Percentiles rank a stretch among this genome's conserved stretches.
Conservation (phyloP, 2,888 invertebrate species). For the Chrysolina oricalcia region DNA sequence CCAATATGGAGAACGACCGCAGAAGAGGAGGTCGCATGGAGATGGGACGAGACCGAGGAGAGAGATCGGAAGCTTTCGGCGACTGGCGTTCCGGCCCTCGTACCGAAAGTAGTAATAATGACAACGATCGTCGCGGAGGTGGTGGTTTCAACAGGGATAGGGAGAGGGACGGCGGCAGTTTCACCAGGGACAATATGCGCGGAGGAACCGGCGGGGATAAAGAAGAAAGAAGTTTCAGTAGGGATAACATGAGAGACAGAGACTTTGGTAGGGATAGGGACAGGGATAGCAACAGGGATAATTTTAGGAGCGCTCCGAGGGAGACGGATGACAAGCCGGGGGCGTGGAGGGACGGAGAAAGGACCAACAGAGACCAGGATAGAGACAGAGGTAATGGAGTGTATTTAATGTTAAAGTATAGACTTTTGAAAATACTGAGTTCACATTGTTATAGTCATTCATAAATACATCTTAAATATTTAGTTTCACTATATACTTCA, state of each 20-base stretch:
- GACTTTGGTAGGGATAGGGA: slow-evolving; percentile 70
- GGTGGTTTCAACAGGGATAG: slow-evolving; percentile 59
- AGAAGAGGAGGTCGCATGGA: slow-evolving; percentile 75
- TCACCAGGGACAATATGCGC: slow-evolving; percentile 52
- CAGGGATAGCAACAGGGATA: slow-evolving; percentile 20
- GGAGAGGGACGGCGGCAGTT: slow-evolving; percentile 65
- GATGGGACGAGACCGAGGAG: slow-evolving; percentile 74
- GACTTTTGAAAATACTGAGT: too few relatives aligned
- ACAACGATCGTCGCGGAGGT: slow-evolving; percentile 44
- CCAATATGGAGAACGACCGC: slow-evolving; percentile 82
- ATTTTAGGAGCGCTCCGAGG: slow-evolving; percentile 26
- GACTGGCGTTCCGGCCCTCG: slow-evolving; percentile 85
- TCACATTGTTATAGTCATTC: too few relatives aligned
- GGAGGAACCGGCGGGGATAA: slow-evolving; percentile 63
- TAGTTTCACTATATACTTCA: too few relatives aligned
- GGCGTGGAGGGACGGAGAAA: slow-evolving; percentile 68
- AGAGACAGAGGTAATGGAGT: slow-evolving; percentile 56
- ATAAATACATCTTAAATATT: too few relatives aligned
- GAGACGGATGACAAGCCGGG: slow-evolving; percentile 53
- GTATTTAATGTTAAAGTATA: slow-evolving; percentile 42
- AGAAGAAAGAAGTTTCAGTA: slow-evolving; percentile 58
- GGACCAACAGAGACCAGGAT: slow-evolving; percentile 63
- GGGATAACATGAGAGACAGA: slow-evolving; percentile 61
- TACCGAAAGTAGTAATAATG: slow-evolving; percentile 55
- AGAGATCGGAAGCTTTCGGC: slow-evolving; percentile 80